A percentile compares a stretch with the other conserved stretches of the same genome.
phyloP scores from a whole-genome alignment of 2,888 invertebrate genomes.

The Euplexia lucipara region DNA sequence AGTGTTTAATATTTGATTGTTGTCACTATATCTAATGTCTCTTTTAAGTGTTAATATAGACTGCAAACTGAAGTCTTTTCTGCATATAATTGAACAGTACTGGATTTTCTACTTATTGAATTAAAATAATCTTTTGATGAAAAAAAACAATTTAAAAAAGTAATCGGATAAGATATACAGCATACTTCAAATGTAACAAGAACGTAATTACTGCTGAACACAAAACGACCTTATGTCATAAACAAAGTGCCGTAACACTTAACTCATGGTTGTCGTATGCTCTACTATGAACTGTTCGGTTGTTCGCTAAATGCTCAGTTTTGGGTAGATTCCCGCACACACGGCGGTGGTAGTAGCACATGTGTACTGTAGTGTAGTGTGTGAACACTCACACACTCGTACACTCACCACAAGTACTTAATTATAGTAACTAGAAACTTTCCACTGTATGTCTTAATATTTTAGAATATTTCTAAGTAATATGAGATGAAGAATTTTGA shows the following conservation, averaged over 20 bases:
- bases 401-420: conserved; percentile 37
- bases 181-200: not conserved
- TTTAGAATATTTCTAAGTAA: not conserved
- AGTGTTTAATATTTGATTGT: conserved; percentile 1
- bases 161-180: too few species aligned
- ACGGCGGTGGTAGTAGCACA: not conserved
- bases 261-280: too few species aligned
- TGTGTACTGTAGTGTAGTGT: not conserved
- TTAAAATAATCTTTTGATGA: not conserved
- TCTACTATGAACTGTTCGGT: conserved; percentile 3
- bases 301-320: conserved; percentile 44
- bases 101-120: not conserved
- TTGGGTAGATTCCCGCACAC: conserved; percentile 35
- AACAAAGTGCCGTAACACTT: not conserved
- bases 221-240: not conserved
- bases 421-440: conserved; percentile 13
- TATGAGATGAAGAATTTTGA: too few species aligned
- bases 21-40: not conserved
- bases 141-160: too few species aligned
- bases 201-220: not conserved
- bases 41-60: not conserved
- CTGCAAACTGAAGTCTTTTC: not conserved
- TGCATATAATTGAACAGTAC: not conserved
- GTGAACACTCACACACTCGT: too few species aligned
- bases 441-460: not conserved